A percentile compares a stretch with the other conserved stretches of the same genome.
Evolutionary conservation across 2,113 vertebrate species (phyloP).

Genomic region (Lepus americanus): DNA sequence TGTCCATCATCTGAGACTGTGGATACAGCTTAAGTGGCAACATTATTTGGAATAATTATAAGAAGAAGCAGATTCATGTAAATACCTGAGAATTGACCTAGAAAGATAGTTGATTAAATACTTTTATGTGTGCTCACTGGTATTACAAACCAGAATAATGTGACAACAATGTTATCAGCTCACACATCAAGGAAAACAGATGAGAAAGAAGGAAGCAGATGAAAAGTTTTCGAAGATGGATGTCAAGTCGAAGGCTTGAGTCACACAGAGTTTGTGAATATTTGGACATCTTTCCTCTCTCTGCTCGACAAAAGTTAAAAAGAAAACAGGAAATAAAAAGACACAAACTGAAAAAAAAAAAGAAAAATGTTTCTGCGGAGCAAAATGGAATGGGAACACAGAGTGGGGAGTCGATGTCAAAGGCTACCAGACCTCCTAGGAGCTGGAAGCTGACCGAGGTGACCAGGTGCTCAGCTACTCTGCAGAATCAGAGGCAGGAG

Average conservation of each 20-base stretch:
- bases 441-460: background rate
- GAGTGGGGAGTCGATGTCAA: too few relatives aligned
- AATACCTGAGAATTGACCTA: background rate
- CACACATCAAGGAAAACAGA: background rate
- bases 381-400: background rate
- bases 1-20: background rate
- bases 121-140: background rate
- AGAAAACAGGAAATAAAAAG: background rate
- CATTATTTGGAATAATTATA: background rate
- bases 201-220: background rate
- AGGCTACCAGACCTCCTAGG: too few relatives aligned
- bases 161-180: background rate
- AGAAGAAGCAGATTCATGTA: background rate
- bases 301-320: background rate
- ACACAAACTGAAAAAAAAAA: background rate
- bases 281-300: background rate
- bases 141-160: conserved; percentile 14
- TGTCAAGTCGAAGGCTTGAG: background rate
- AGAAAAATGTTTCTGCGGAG: background rate
- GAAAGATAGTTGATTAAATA: background rate
- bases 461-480: background rate
- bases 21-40: background rate
- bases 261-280: background rate
- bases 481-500: background rate
- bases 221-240: background rate